Conservation (phyloP, 2,797 vertebrate species). For the Labroides dimidiatus region DNA sequence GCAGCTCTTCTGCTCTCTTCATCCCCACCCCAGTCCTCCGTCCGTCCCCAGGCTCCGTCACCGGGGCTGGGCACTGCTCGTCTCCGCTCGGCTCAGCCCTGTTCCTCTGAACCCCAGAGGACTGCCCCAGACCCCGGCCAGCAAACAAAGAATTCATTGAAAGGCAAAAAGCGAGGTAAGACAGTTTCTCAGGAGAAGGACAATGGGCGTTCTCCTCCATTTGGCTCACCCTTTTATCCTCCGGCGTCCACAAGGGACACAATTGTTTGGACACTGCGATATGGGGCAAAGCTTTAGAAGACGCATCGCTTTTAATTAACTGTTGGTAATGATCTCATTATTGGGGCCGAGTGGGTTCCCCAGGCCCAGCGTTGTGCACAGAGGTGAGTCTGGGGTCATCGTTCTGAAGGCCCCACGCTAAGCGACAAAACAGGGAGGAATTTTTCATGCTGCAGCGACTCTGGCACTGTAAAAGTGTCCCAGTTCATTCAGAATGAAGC, state of each 20-base stretch:
- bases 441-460: slow-evolving; percentile 61
- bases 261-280: slow-evolving; percentile 83
- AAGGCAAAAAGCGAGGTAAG: slow-evolving; percentile 77
- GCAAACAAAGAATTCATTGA: slow-evolving; percentile 84
- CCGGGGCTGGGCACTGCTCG: slow-evolving; percentile 29
- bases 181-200: slow-evolving; percentile 83
- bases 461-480: slow-evolving; percentile 43
- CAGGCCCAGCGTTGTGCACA: slow-evolving; percentile 55
- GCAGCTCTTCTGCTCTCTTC: slow-evolving; percentile 8
- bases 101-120: slow-evolving; percentile 63
- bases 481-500: slow-evolving; percentile 17
- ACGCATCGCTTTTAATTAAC: slow-evolving; percentile 87
- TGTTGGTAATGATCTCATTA: slow-evolving; percentile 89
- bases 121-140: slow-evolving; percentile 36
- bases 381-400: slow-evolving; percentile 84
- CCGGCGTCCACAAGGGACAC: slow-evolving; percentile 79
- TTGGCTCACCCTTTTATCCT: slow-evolving; percentile 82
- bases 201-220: slow-evolving; percentile 82
- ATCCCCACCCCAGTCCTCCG: slow-evolving; percentile 14
- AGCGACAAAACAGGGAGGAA: slow-evolving; percentile 68
- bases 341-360: slow-evolving; percentile 70
- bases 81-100: slow-evolving; percentile 29
- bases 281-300: slow-evolving; percentile 80
- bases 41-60: slow-evolving; percentile 36
- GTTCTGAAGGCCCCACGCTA: slow-evolving; percentile 66